Percentiles rank a stretch among this genome's conserved stretches.
Evolutionary conservation across 1,140 invertebrate genomes (phyloP).

Genomic region (Drosophila kurseongensis): DNA sequence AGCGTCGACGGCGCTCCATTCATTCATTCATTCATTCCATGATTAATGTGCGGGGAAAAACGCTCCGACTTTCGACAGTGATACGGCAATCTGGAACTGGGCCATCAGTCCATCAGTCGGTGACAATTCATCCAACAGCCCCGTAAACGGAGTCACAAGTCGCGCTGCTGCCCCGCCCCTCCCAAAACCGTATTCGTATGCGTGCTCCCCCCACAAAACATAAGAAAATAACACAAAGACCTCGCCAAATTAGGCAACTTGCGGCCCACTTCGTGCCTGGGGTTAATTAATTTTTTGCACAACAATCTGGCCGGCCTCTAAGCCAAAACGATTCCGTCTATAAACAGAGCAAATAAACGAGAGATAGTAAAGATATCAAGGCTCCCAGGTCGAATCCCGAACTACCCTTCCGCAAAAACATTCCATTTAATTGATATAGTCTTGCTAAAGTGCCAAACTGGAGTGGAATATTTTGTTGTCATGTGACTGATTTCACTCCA

Average conservation of each 20-base stretch:
- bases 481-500: neutral
- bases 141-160: constrained; percentile 27
- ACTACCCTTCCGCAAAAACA: neutral
- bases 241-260: constrained; percentile 55
- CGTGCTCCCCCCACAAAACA: constrained; percentile 7
- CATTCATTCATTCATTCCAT: constrained; percentile 49
- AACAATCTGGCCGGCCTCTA: constrained; percentile 65
- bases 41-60: constrained; percentile 44
- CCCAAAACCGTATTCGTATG: neutral
- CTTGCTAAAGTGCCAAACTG: no score
- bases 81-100: constrained; percentile 40
- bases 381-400: neutral
- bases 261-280: constrained; percentile 56
- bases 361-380: constrained; percentile 9
- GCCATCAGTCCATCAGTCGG: constrained; percentile 28
- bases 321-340: constrained; percentile 44
- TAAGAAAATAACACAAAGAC: constrained; percentile 24
- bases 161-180: constrained; percentile 38
- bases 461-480: neutral
- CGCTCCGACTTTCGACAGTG: constrained; percentile 26
- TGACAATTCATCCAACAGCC: constrained; percentile 10
- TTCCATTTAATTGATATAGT: neutral
- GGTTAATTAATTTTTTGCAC: constrained; percentile 77
- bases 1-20: constrained; percentile 21
- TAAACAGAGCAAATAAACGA: constrained; percentile 55